These are phyloP conservation scores for Tympanuchus pallidicinctus DNA, from an alignment of 2,113 vertebrate species.

Conservation along the genomic window DNA sequence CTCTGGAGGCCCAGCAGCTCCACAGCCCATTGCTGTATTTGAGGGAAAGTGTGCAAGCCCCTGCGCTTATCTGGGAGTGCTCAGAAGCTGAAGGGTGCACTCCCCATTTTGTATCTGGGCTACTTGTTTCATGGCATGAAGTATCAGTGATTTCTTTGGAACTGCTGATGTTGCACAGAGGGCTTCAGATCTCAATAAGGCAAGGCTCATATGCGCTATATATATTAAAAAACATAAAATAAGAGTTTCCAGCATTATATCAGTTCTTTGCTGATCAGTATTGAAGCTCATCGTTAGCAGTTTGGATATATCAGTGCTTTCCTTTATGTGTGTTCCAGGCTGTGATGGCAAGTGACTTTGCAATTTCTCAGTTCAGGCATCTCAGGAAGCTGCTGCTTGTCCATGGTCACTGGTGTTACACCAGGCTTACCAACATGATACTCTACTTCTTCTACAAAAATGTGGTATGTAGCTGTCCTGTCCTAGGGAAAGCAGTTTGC, in stretches of 20 bases:
- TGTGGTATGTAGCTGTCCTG: constrained; percentile 75
- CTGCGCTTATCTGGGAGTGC: neutral
- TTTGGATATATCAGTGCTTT: neutral
- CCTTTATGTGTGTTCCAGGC: constrained; percentile 57
- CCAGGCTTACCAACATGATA: constrained; percentile 83
- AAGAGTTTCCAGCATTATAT: neutral
- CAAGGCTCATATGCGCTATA: neutral
- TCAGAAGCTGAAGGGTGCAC: neutral
- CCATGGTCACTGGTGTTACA: constrained; percentile 86
- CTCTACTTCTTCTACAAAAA: constrained; percentile 89
- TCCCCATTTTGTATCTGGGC: neutral
- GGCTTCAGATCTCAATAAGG: neutral
- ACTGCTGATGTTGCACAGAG: neutral
- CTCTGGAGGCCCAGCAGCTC: neutral
- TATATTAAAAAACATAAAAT: neutral
- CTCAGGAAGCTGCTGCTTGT: constrained; percentile 84
- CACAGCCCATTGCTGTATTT: neutral
- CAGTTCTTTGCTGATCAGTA: neutral
- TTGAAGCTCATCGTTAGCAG: neutral
- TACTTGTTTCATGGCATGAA: neutral
- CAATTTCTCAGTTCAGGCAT: constrained; percentile 83
- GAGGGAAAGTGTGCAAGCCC: neutral
- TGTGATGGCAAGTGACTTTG: constrained; percentile 88
- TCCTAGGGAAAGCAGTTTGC: neutral
- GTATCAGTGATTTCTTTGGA: neutral